Evolutionary conservation across 2,888 invertebrate species (phyloP).

Genomic region (Mesorhabditis belari): DNA sequence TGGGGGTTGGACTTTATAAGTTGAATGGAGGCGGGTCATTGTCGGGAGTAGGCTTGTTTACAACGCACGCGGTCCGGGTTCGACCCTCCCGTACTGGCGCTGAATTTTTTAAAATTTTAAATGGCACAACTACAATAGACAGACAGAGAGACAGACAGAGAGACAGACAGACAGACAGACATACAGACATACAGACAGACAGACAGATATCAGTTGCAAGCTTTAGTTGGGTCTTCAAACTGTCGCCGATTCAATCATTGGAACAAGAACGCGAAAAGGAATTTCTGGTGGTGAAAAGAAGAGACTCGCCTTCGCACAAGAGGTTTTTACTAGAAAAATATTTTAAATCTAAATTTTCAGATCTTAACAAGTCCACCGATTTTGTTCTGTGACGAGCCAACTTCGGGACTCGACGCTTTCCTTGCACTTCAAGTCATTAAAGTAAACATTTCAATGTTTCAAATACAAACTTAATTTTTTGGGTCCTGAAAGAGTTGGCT

Average conservation of each 20-base stretch:
- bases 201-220: no score
- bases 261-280: constrained; percentile 70
- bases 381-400: constrained; percentile 60
- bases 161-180: no score
- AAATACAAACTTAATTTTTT: neutral
- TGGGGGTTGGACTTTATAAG: constrained; percentile 8
- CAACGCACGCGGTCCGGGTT: no score
- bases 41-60: no score
- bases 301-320: constrained; percentile 82
- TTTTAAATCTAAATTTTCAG: constrained; percentile 24
- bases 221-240: constrained; percentile 59
- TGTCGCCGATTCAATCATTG: constrained; percentile 71
- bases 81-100: no score
- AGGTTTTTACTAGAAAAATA: constrained; percentile 61
- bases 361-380: constrained; percentile 59
- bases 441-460: constrained; percentile 4
- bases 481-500: constrained; percentile 56
- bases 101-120: no score
- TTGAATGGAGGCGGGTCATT: no score
- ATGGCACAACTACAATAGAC: no score
- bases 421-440: constrained; percentile 39
- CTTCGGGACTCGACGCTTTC: constrained; percentile 58
- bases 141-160: no score
- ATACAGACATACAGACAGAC: no score
- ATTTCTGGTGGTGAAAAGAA: constrained; percentile 90